Base-by-base conservation (phyloP, 2,113 vertebrate genomes). In the Stictonetta naevosa region DNA sequence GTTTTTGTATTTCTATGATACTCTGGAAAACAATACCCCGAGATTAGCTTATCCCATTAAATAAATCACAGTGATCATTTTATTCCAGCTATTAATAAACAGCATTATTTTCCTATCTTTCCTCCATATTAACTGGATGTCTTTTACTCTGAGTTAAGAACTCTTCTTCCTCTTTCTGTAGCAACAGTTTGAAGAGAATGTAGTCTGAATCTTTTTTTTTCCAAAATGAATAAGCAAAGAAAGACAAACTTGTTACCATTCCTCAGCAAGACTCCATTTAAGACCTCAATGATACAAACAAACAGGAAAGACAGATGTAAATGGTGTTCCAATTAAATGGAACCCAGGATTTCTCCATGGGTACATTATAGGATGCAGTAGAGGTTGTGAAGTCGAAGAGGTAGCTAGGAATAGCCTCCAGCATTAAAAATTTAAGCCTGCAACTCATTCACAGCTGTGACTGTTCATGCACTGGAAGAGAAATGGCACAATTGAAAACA, bases 351-450 rank as follows among this genome's bases (percentile, higher is more conserved):
- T 69, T 88, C 88, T 93, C 93, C 0, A 0, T 82, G 88, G 90
- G 91, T 86, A 59, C 36, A 73, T 95, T 89, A 76, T n/a, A 53
- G 73, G 92, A 87, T 84, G 59, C 81, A 87, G 60, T 83, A 79
- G 77, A 92, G 92, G 86, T 95, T 55, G 62, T 59, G 85, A 83
- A 73, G 67, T 84, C 71, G 19, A 93, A 90, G 74, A 94, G 64
- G 73, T 86, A 90, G 89, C 90, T 82, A 91, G 74, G 90, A 93
- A 94, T 89, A 96, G 83, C 75, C 83, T 84, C 56, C 67, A 66
- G 66, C 92, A 95, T 95, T 96, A 95, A 96, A 97, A 97, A 96
- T 96, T 96, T 91, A 96, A 92, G 66, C 58, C 86, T 90, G 52
- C 56, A 92, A 82, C 88, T 93, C 25, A 0, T 80, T 81, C 92